Conservation (phyloP, 2,888 invertebrate genomes). For the Stegana nigrithorax region DNA sequence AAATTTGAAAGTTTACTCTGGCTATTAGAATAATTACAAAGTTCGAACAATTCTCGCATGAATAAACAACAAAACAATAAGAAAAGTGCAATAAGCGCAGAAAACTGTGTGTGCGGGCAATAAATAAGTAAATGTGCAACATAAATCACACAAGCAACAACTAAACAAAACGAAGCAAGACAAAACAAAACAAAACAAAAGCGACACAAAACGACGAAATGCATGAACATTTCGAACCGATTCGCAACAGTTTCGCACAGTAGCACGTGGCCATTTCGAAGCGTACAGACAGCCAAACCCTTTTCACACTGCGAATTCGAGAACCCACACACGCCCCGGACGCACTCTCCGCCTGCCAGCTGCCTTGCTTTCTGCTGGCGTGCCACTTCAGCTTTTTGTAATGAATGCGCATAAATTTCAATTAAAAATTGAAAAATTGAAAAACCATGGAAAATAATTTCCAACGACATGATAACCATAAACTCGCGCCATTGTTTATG, state of each 20-base stretch:
- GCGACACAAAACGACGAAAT: slow-evolving; percentile 39
- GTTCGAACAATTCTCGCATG: slow-evolving; percentile 60
- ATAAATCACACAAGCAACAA: slow-evolving; percentile 53
- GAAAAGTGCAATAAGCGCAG: too few relatives aligned
- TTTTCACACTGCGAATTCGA: slow-evolving; percentile 19
- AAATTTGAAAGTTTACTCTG: background rate
- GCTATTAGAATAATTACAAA: slow-evolving; percentile 62
- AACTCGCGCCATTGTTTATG: slow-evolving; percentile 2
- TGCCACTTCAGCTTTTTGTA: too few relatives aligned
- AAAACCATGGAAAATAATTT: slow-evolving; percentile 54
- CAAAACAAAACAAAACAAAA: slow-evolving; percentile 49
- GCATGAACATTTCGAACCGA: slow-evolving; percentile 45
- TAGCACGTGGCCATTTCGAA: slow-evolving; percentile 42
- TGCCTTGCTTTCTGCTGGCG: background rate
- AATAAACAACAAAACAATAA: slow-evolving; percentile 35
- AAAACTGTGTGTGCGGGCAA: too few relatives aligned
- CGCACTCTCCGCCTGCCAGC: background rate
- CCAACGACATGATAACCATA: slow-evolving; percentile 10
- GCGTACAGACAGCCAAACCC: slow-evolving; percentile 32
- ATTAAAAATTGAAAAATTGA: slow-evolving; percentile 60
- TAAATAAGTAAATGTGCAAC: slow-evolving; percentile 31
- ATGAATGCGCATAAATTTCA: slow-evolving; percentile 54
- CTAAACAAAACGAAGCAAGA: too few relatives aligned
- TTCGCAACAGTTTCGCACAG: slow-evolving; percentile 46
- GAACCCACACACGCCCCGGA: background rate